phyloP scores from a whole-genome alignment of 2,113 vertebrate species.

The Corythoichthys intestinalis region DNA sequence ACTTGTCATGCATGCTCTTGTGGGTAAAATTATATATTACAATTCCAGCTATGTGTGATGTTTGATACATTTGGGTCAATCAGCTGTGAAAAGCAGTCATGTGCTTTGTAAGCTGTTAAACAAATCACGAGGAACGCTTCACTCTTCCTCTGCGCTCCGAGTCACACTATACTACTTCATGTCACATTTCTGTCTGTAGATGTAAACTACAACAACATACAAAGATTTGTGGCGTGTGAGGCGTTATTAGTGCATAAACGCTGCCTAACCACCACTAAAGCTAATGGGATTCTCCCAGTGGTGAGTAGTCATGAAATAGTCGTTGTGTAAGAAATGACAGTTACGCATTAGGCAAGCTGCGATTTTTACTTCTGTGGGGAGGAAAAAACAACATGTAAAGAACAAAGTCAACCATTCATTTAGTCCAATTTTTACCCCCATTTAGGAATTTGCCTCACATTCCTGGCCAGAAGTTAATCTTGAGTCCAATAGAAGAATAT shows the following conservation, averaged over 20 bases:
- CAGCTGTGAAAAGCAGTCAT: constrained; percentile 56
- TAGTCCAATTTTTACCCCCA: neutral
- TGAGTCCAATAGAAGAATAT: constrained; percentile 1
- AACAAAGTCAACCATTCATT: neutral
- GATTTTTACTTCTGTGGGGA: neutral
- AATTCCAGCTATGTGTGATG: neutral
- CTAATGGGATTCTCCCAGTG: neutral
- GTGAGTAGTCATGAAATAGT: neutral
- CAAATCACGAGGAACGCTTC: constrained; percentile 67
- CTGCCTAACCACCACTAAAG: neutral
- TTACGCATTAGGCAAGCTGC: neutral
- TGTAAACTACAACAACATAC: neutral
- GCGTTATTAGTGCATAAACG: no score
- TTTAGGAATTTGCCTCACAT: neutral
- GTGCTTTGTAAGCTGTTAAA: constrained; percentile 56
- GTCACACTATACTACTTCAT: neutral
- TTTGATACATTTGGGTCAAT: constrained; percentile 19
- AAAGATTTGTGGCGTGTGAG: neutral
- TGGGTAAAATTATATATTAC: neutral
- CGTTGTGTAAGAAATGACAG: neutral
- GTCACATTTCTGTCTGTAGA: neutral
- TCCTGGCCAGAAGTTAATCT: neutral
- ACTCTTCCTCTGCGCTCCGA: constrained; percentile 17
- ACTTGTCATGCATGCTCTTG: neutral
- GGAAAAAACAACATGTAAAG: neutral